These are phyloP conservation scores for Dicaeum eximium DNA, from an alignment of 2,113 vertebrate genomes.

Conservation along the genomic window DNA sequence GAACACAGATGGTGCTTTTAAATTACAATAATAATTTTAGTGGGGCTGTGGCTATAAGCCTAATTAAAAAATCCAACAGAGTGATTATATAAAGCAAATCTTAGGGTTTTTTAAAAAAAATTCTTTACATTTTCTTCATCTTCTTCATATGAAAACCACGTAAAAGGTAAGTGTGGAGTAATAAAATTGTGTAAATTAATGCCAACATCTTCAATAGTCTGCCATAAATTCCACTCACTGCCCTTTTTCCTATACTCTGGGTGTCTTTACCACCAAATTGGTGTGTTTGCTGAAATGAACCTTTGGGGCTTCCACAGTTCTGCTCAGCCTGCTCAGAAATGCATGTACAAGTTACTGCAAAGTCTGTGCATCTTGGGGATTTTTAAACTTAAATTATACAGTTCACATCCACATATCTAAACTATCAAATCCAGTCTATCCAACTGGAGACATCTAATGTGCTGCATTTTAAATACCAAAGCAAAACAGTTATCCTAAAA, in stretches of 20 bases:
- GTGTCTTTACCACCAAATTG: not conserved
- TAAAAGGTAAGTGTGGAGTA: too few relatives aligned
- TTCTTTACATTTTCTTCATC: too few relatives aligned
- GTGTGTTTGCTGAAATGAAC: not conserved
- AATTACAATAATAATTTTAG: not conserved
- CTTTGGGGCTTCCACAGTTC: not conserved
- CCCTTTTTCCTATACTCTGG: not conserved
- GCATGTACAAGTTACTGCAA: not conserved
- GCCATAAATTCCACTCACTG: not conserved
- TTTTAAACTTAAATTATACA: not conserved
- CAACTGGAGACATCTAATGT: constrained; percentile 28
- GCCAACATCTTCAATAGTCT: not conserved
- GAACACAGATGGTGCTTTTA: not conserved
- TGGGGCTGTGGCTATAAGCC: too few relatives aligned
- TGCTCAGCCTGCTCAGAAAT: not conserved
- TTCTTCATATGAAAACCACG: too few relatives aligned
- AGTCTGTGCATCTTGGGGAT: not conserved
- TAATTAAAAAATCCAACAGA: too few relatives aligned
- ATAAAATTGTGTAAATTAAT: not conserved
- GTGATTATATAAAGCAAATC: too few relatives aligned
- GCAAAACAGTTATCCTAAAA: constrained; percentile 51
- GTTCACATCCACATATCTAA: not conserved
- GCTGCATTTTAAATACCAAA: constrained; percentile 51
- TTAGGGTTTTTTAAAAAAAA: too few relatives aligned
- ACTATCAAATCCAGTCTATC: constrained; percentile 13